Evolutionary conservation across 2,888 invertebrate genomes (phyloP).

Genomic region (Leucoma salicis): DNA sequence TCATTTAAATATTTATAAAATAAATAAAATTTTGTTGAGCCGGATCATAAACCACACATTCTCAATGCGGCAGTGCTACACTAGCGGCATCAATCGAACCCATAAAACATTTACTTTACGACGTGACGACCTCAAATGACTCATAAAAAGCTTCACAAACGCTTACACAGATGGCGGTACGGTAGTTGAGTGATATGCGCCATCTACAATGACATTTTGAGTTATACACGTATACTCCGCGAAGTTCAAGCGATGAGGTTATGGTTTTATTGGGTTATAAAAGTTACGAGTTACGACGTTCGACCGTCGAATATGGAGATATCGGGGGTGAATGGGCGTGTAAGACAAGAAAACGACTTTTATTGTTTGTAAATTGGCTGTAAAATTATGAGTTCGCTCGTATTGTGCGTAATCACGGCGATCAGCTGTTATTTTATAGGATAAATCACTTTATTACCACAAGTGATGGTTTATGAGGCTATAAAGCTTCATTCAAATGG

Average conservation of each 20-base stretch:
- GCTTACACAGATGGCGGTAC: slow-evolving; percentile 72
- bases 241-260: slow-evolving; percentile 49
- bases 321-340: slow-evolving; percentile 76
- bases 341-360: slow-evolving; percentile 79
- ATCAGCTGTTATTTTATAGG: slow-evolving; percentile 79
- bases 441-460: slow-evolving; percentile 73
- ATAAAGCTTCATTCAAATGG: slow-evolving; percentile 60
- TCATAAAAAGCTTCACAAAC: slow-evolving; percentile 69
- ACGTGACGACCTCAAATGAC: slow-evolving; percentile 69
- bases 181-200: slow-evolving; percentile 49
- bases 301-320: slow-evolving; percentile 75
- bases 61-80: slow-evolving; percentile 59
- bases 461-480: slow-evolving; percentile 64
- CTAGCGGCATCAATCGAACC: slow-evolving; percentile 73
- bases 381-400: slow-evolving; percentile 81
- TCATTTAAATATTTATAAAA: no score
- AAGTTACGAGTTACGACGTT: slow-evolving; percentile 74
- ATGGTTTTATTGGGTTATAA: slow-evolving; percentile 80
- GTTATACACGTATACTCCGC: slow-evolving; percentile 44
- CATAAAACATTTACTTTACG: slow-evolving; percentile 75
- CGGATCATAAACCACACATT: no score
- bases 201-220: slow-evolving; percentile 59
- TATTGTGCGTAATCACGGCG: slow-evolving; percentile 75
- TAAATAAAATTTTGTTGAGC: no score
- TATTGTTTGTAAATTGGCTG: slow-evolving; percentile 83